phyloP scores from a whole-genome alignment of 2,113 vertebrate species.

The Gymnocephalus cernua region DNA sequence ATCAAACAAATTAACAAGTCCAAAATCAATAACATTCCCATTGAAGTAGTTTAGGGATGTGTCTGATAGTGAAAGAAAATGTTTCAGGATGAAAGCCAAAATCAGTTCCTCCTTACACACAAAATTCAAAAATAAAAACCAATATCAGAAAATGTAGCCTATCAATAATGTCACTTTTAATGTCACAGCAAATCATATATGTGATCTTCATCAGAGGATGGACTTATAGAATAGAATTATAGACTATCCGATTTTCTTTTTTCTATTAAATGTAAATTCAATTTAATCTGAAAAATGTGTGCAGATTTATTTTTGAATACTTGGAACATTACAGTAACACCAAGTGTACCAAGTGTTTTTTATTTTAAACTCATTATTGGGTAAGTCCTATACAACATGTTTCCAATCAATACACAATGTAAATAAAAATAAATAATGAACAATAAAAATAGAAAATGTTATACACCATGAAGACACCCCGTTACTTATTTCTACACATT shows the following conservation, averaged over 20 bases:
- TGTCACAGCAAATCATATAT: too few relatives aligned
- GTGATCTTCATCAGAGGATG: background rate
- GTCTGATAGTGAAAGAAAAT: background rate
- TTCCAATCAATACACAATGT: background rate
- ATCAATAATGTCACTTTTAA: too few relatives aligned
- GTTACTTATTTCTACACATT: too few relatives aligned
- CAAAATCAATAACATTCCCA: constrained; percentile 9
- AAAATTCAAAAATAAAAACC: background rate
- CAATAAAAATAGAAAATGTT: too few relatives aligned
- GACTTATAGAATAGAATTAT: background rate
- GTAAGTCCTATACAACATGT: background rate
- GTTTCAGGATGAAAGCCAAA: background rate
- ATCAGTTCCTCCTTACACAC: background rate
- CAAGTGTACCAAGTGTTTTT: background rate
- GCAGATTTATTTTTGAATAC: background rate
- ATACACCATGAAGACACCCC: too few relatives aligned
- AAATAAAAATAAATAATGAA: background rate
- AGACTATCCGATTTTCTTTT: background rate
- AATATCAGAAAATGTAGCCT: too few relatives aligned
- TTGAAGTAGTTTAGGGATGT: background rate
- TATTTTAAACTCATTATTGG: background rate
- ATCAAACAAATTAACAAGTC: background rate
- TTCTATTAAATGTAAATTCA: background rate
- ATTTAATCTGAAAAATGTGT: background rate
- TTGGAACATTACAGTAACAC: background rate